Percentiles rank a stretch among this genome's conserved stretches.
phyloP scores from a whole-genome alignment of 53 echinoderm and acorn worm species.

The Arbacia lixula region DNA sequence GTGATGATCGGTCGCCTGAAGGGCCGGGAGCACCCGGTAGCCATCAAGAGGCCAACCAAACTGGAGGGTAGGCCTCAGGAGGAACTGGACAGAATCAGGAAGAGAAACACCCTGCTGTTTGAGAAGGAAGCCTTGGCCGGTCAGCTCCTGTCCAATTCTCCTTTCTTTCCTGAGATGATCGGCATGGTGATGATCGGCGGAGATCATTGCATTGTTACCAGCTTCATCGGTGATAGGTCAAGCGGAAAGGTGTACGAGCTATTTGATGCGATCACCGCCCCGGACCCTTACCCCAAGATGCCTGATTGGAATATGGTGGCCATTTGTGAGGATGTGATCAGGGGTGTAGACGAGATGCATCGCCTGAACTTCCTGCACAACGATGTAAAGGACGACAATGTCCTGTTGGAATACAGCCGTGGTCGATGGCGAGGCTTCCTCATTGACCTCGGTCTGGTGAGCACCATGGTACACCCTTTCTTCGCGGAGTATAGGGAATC shows the following conservation, averaged over 20 bases:
- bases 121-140: conserved; percentile 14
- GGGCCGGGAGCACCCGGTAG: not conserved
- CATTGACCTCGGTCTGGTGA: conserved; percentile 20
- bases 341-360: conserved; percentile 12
- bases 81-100: not conserved
- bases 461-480: not conserved
- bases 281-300: not conserved
- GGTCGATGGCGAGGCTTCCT: conserved; percentile 4
- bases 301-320: conserved; percentile 9
- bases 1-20: conserved; percentile 7
- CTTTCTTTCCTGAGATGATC: conserved; percentile 7
- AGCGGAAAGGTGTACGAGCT: not conserved
- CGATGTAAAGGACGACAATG: conserved; percentile 36
- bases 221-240: conserved; percentile 30
- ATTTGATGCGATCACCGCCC: not conserved
- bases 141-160: conserved; percentile 1
- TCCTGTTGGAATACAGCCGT: not conserved
- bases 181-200: not conserved
- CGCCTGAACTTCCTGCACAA: conserved; percentile 5
- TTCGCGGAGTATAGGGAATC: not conserved
- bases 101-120: not conserved
- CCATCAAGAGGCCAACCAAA: conserved; percentile 2
- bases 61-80: too few relatives aligned
- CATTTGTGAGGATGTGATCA: conserved; percentile 9
- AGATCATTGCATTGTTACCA: conserved; percentile 3